Evolutionary conservation across 1,140 invertebrate species (phyloP), one percentile per base, ranked within the genome.

Genomic region (Ips typographus): DNA sequence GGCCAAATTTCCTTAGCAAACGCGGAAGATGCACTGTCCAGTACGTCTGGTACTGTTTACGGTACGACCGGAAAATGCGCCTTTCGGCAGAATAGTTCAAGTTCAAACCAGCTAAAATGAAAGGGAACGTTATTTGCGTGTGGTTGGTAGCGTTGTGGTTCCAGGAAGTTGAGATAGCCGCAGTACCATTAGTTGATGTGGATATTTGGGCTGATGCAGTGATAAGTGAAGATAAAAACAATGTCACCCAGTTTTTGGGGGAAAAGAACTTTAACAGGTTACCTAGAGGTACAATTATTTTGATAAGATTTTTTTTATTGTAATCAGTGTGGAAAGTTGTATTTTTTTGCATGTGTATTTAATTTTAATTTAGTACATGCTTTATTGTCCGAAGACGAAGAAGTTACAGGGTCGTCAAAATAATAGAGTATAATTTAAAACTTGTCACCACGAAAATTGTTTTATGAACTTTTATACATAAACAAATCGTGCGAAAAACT

Each of bases 71-170:
- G 22, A 22, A 22, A 22, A 47, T 47, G 44, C 4, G 4, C n/a
- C 44, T 47, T n/a, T 4, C n/a, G 44, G 44, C n/a, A 47, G 44
- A 47, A 47, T 47, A 47, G 44, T n/a, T 5, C 44, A 47, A 4
- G 4, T 4, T 5, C 4, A 47, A 47, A 47, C 44, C 44, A 47
- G n/a, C n/a, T 5, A 5, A 5, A 77, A 78, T 38, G 67, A 72
- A 51, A 77, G 44, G 2, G 71, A 67, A 38, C 5, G 44, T 5
- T 47, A 5, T 47, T 6, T 6, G n/a, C n/a, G 44, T 47, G n/a
- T 47, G 1, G 44, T 6, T 6, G n/a, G 44, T 47, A 22, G 44
- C 44, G 44, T 47, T 6, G 5, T 47, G n/a, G n/a, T 47, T 47
- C n/a, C 44, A 5, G n/a, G 44, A 47, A 47, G 22, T 22, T 22